These are phyloP conservation scores for Mystacides longicornis DNA, from an alignment of 2,888 invertebrate genomes.

Conservation along the genomic window DNA sequence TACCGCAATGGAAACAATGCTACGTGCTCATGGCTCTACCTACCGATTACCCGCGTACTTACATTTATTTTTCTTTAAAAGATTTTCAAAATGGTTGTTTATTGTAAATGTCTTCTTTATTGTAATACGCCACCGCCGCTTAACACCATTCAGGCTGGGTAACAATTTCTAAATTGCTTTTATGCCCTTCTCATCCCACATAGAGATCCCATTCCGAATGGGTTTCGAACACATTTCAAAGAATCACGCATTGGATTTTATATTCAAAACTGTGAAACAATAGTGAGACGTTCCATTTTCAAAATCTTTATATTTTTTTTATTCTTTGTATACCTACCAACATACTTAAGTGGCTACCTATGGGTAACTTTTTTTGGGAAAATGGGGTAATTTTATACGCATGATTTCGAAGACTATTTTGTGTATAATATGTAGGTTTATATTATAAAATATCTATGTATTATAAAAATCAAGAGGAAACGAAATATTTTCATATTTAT, in stretches of 20 bases:
- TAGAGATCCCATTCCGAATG: background rate
- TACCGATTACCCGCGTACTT: no score
- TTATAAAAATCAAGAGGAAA: no score
- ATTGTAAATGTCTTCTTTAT: background rate
- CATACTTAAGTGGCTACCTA: background rate
- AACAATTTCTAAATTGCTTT: background rate
- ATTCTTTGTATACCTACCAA: background rate
- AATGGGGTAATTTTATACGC: no score
- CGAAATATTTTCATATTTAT: no score
- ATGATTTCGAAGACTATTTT: no score
- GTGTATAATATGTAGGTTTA: no score
- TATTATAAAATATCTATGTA: no score
- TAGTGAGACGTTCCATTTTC: conserved; percentile 3
- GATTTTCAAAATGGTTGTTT: background rate
- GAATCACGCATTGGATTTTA: conserved; percentile 21
- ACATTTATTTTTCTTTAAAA: background rate
- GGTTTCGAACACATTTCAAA: background rate
- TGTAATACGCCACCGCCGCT: background rate
- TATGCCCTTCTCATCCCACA: background rate
- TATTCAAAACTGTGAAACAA: conserved; percentile 22
- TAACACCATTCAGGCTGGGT: background rate
- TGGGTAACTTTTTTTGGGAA: background rate
- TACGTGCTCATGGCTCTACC: no score
- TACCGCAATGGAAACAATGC: no score
- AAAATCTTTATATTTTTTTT: conserved; percentile 6